These are phyloP conservation scores for Leptinotarsa peninsularis DNA, from an alignment of 2,888 invertebrate species.

Conservation along the genomic window DNA sequence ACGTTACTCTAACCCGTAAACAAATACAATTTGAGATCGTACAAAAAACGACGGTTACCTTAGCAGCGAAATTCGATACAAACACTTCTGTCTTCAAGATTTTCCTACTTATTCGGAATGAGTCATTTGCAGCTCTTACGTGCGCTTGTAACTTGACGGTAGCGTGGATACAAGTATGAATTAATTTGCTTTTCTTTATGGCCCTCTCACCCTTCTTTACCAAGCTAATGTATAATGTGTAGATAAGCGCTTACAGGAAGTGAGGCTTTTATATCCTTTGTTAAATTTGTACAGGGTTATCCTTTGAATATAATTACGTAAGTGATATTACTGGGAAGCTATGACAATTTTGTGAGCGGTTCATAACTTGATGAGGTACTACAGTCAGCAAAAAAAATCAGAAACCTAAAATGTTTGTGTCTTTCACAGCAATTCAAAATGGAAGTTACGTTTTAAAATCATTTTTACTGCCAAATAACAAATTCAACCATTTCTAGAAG, in stretches of 20 bases:
- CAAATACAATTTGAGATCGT: slow-evolving; percentile 2
- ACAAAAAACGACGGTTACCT: slow-evolving; percentile 24
- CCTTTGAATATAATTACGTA: background rate
- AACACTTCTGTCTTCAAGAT: slow-evolving; percentile 33
- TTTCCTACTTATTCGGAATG: slow-evolving; percentile 32
- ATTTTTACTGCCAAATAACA: too few species aligned
- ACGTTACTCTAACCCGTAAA: slow-evolving; percentile 3
- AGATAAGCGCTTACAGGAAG: slow-evolving; percentile 27
- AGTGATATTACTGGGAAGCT: background rate
- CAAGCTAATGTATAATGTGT: slow-evolving; percentile 19
- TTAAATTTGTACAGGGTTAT: background rate
- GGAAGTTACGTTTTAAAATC: too few species aligned
- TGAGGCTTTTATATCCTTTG: slow-evolving; percentile 12
- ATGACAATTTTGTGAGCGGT: background rate
- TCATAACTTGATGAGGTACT: background rate
- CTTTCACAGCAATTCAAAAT: too few species aligned
- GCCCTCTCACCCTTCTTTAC: slow-evolving; percentile 24
- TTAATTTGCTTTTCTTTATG: slow-evolving; percentile 32
- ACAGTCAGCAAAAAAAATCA: too few species aligned
- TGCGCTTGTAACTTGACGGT: background rate
- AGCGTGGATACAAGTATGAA: slow-evolving; percentile 25
- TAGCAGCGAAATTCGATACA: slow-evolving; percentile 37
- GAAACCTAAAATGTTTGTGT: too few species aligned
- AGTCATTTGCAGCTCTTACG: slow-evolving; percentile 28
- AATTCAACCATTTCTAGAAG: too few species aligned